Conservation (phyloP, 2,113 vertebrate species). For the Xerus inauris region DNA sequence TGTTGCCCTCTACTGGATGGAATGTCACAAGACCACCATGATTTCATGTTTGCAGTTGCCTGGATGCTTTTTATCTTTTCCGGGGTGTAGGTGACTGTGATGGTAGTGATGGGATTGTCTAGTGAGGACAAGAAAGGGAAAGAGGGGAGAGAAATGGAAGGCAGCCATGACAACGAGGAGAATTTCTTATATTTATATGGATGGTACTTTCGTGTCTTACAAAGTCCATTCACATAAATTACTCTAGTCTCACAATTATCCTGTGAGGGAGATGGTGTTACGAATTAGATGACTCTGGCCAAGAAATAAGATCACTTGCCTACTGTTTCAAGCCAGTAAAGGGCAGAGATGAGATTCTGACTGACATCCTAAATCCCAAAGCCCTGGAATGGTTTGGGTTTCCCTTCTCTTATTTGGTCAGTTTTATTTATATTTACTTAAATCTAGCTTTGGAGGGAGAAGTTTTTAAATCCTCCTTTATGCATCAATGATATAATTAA, state of each 20-base stretch:
- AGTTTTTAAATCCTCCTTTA: neutral
- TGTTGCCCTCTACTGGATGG: slow-evolving; percentile 74
- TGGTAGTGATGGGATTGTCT: neutral
- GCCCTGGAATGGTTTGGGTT: neutral
- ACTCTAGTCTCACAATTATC: neutral
- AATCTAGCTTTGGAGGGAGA: neutral
- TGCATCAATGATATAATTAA: neutral
- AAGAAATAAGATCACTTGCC: neutral
- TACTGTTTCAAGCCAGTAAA: neutral
- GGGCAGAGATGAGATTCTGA: neutral
- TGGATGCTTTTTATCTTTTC: neutral
- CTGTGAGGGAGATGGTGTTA: neutral
- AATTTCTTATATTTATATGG: neutral
- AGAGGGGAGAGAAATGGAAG: neutral
- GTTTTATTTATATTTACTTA: neutral
- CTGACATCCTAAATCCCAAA: neutral
- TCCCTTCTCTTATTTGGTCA: neutral
- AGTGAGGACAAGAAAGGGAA: neutral
- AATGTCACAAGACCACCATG: neutral
- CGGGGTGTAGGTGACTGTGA: neutral
- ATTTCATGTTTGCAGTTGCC: neutral
- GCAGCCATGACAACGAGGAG: neutral
- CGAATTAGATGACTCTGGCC: neutral
- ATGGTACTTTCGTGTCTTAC: neutral
- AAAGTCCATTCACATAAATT: neutral